Conservation (phyloP, 2,888 invertebrate genomes). For the Trisateles emortualis region DNA sequence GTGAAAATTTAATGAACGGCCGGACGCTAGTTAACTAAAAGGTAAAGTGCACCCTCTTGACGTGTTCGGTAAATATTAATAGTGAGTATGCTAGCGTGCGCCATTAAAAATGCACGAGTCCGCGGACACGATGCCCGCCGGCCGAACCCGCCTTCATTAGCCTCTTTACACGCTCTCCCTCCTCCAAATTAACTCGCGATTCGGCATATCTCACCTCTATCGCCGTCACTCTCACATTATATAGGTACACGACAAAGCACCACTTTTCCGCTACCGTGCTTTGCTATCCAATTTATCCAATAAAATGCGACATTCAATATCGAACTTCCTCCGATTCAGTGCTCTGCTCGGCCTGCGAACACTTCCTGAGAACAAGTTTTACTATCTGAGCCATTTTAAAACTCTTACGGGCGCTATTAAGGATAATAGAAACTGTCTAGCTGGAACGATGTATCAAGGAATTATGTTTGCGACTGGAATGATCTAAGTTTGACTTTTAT, state of each 20-base stretch:
- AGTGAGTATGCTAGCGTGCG: slow-evolving; percentile 84
- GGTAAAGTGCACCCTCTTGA: slow-evolving; percentile 87
- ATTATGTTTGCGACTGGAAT: slow-evolving; percentile 77
- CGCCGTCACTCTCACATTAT: slow-evolving; percentile 48
- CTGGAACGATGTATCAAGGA: slow-evolving; percentile 76
- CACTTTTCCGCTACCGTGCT: slow-evolving; percentile 56
- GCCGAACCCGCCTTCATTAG: slow-evolving; percentile 69
- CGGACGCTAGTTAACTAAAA: slow-evolving; percentile 87
- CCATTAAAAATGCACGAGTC: slow-evolving; percentile 86
- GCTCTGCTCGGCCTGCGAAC: slow-evolving; percentile 76
- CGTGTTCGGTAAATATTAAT: slow-evolving; percentile 87
- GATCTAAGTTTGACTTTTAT: slow-evolving; percentile 81
- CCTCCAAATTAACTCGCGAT: slow-evolving; percentile 58
- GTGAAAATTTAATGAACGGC: slow-evolving; percentile 88
- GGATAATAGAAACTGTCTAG: slow-evolving; percentile 84
- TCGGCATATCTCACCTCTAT: slow-evolving; percentile 34
- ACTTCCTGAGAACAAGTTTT: slow-evolving; percentile 79
- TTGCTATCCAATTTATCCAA: slow-evolving; percentile 74
- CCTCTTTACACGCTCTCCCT: slow-evolving; percentile 66
- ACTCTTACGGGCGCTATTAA: slow-evolving; percentile 83
- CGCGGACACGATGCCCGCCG: slow-evolving; percentile 74
- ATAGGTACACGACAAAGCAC: slow-evolving; percentile 55
- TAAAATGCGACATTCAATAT: slow-evolving; percentile 80
- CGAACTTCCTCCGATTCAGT: slow-evolving; percentile 71
- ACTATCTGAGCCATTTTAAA: slow-evolving; percentile 82